Percentiles rank a stretch among this genome's conserved stretches.
Conservation (phyloP, 2,113 vertebrate species). For the Sinosuthora webbiana region DNA sequence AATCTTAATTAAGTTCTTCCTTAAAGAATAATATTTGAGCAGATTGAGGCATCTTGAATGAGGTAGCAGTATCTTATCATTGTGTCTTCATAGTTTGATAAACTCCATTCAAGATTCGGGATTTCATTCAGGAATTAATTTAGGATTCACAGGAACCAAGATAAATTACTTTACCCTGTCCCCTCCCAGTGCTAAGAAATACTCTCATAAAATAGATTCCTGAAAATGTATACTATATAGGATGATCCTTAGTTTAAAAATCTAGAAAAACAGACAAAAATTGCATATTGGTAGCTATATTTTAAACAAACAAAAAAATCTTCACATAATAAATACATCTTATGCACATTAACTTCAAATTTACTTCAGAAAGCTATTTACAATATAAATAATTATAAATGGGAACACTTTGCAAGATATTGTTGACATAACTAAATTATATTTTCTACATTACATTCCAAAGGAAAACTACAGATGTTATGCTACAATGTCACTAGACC, state of each 20-base stretch:
- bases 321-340: slow-evolving; percentile 98
- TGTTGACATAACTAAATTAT: slow-evolving; percentile 79
- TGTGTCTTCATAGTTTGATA: background rate
- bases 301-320: slow-evolving; percentile 83
- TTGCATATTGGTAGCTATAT: slow-evolving; percentile 81
- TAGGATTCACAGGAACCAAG: background rate
- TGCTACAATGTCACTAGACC: slow-evolving; percentile 77
- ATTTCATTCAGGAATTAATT: background rate
- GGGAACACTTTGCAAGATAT: slow-evolving; percentile 85
- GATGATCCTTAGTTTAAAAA: background rate
- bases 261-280: slow-evolving; percentile 69
- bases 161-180: background rate
- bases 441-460: slow-evolving; percentile 83
- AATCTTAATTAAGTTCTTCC: background rate
- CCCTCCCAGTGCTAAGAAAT: background rate
- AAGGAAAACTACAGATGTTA: slow-evolving; percentile 80
- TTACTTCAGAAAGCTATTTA: slow-evolving; percentile 89
- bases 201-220: background rate
- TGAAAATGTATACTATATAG: background rate
- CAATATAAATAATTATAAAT: slow-evolving; percentile 96
- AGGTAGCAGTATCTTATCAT: background rate
- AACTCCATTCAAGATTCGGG: background rate
- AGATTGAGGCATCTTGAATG: background rate
- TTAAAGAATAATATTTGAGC: background rate
- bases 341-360: slow-evolving; percentile 89